These are phyloP conservation scores for Plebejus anna DNA, from an alignment of 2,888 invertebrate species.

Conservation along the genomic window DNA sequence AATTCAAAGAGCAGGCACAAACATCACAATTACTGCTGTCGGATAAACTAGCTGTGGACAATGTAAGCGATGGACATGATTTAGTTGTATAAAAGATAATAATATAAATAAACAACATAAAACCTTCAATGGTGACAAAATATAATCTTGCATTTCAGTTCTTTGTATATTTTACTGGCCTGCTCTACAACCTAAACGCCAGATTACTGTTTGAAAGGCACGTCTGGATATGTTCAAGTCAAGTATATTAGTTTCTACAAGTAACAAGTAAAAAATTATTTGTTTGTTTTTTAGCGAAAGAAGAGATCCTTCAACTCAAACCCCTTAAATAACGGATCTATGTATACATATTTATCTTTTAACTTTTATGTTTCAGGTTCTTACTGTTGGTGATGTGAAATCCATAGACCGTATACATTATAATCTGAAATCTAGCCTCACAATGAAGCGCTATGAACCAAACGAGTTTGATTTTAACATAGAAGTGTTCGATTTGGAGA, in stretches of 20 bases:
- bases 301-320: no score
- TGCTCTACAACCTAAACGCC: no score
- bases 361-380: background rate
- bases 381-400: conserved; percentile 12
- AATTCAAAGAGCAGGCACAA: conserved; percentile 18
- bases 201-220: no score
- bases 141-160: no score
- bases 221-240: no score
- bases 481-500: background rate
- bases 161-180: no score
- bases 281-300: no score
- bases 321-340: no score
- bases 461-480: background rate
- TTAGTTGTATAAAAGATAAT: background rate
- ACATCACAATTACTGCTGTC: background rate
- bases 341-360: background rate
- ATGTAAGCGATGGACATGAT: background rate
- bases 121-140: no score
- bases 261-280: no score
- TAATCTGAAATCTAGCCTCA: conserved; percentile 5
- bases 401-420: conserved; percentile 10
- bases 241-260: no score
- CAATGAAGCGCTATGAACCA: background rate
- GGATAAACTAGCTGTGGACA: background rate
- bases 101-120: no score